Evolutionary conservation across 2,888 invertebrate genomes (phyloP).

Genomic region (Erebia palarica): DNA sequence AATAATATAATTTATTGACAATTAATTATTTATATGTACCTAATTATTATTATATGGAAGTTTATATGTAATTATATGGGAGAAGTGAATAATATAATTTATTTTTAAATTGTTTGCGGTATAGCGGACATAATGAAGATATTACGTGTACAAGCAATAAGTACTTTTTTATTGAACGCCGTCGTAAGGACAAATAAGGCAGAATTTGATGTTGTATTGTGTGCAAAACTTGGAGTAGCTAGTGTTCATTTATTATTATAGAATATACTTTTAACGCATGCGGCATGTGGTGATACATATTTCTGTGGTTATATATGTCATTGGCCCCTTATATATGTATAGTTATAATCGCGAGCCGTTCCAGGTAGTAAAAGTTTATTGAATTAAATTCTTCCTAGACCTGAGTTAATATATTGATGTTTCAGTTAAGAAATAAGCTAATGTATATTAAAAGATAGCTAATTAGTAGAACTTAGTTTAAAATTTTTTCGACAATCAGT

Average conservation of each 20-base stretch:
- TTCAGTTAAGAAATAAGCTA: background rate
- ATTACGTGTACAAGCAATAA: slow-evolving; percentile 83
- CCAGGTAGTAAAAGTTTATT: background rate
- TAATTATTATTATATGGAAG: slow-evolving; percentile 47
- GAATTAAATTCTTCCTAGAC: background rate
- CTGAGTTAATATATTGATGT: background rate
- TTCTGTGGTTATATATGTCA: background rate
- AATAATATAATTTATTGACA: slow-evolving; percentile 57
- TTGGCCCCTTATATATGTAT: background rate
- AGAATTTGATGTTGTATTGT: slow-evolving; percentile 76
- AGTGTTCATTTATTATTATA: slow-evolving; percentile 49
- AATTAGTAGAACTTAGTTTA: background rate
- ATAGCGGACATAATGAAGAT: slow-evolving; percentile 65
- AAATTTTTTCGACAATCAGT: background rate
- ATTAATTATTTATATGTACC: slow-evolving; percentile 53
- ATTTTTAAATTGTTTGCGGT: slow-evolving; percentile 75
- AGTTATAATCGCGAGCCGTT: background rate
- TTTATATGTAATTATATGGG: slow-evolving; percentile 45
- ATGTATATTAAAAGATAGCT: background rate
- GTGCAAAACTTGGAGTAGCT: slow-evolving; percentile 69
- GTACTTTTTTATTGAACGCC: slow-evolving; percentile 73
- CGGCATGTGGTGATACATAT: background rate
- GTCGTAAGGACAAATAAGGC: slow-evolving; percentile 65
- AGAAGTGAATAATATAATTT: slow-evolving; percentile 50
- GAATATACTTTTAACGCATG: background rate